Evolutionary conservation across 2,113 vertebrate species (phyloP).

Genomic region (Platysteira castanea): DNA sequence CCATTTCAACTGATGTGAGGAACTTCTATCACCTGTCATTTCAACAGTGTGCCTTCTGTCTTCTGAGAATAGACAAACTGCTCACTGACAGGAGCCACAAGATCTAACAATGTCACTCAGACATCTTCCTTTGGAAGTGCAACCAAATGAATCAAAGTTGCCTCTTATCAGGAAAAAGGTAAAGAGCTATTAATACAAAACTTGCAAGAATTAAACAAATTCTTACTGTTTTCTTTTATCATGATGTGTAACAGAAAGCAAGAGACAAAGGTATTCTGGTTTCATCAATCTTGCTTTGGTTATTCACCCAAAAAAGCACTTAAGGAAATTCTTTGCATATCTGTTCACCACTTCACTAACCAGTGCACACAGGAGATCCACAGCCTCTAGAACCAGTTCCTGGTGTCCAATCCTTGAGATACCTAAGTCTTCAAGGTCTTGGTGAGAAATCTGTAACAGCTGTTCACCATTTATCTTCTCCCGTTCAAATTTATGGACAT

Average conservation of each 20-base stretch:
- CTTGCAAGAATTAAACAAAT: background rate
- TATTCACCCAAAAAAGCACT: background rate
- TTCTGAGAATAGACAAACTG: background rate
- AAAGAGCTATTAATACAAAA: background rate
- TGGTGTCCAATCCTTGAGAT: constrained; percentile 94
- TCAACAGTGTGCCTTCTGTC: background rate
- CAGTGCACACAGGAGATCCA: constrained; percentile 96
- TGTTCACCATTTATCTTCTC: constrained; percentile 97
- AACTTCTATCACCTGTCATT: background rate
- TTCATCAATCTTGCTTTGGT: background rate
- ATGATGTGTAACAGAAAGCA: background rate
- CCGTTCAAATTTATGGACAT: constrained; percentile 88
- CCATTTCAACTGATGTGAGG: background rate
- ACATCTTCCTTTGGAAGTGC: background rate
- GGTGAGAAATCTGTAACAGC: constrained; percentile 92
- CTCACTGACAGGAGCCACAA: background rate
- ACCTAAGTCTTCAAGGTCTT: constrained; percentile 95
- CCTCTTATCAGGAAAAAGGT: background rate
- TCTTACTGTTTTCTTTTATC: background rate
- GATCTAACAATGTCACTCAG: background rate
- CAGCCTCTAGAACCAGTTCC: constrained; percentile 94
- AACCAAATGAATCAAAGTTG: background rate
- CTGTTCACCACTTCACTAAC: constrained; percentile 74
- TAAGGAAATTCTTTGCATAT: background rate
- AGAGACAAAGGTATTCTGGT: background rate